A percentile compares a stretch with the other conserved stretches of the same genome.
These are phyloP conservation scores for Neofelis nebulosa DNA, from an alignment of 2,113 vertebrate species.

Conservation along the genomic window DNA sequence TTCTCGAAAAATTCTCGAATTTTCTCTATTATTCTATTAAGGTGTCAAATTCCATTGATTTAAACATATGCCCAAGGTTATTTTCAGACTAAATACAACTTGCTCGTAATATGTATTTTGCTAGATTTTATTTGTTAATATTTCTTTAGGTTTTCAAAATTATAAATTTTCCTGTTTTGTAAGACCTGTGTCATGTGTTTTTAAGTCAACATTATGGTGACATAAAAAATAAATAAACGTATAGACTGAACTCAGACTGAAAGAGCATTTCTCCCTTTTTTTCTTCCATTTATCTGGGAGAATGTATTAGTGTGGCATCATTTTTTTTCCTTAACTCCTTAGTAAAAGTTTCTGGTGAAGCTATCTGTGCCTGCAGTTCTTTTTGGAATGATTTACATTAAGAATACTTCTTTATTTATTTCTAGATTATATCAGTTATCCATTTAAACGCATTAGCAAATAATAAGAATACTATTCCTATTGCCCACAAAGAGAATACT, in stretches of 20 bases:
- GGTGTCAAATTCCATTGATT: background rate
- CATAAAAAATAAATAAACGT: background rate
- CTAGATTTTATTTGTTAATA: background rate
- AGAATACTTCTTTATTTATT: background rate
- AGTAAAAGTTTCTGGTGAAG: background rate
- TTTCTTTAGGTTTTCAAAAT: background rate
- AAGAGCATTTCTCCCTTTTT: background rate
- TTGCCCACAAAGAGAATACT: too few species aligned
- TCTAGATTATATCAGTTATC: background rate
- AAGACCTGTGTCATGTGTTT: background rate
- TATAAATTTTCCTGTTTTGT: background rate
- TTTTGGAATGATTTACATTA: background rate
- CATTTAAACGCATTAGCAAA: background rate
- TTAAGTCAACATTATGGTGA: background rate
- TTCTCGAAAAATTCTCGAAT: background rate
- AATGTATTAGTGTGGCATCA: background rate
- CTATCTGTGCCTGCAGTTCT: background rate
- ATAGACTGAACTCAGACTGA: background rate
- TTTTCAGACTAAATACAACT: background rate
- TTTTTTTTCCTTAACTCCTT: background rate
- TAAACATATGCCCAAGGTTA: background rate
- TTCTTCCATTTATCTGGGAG: background rate
- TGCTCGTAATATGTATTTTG: background rate
- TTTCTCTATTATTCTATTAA: background rate
- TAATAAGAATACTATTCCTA: background rate